Percentiles rank a stretch among this genome's conserved stretches.
These are phyloP conservation scores for Typhlomys cinereus DNA, from an alignment of 2,113 vertebrate species.

Conservation along the genomic window DNA sequence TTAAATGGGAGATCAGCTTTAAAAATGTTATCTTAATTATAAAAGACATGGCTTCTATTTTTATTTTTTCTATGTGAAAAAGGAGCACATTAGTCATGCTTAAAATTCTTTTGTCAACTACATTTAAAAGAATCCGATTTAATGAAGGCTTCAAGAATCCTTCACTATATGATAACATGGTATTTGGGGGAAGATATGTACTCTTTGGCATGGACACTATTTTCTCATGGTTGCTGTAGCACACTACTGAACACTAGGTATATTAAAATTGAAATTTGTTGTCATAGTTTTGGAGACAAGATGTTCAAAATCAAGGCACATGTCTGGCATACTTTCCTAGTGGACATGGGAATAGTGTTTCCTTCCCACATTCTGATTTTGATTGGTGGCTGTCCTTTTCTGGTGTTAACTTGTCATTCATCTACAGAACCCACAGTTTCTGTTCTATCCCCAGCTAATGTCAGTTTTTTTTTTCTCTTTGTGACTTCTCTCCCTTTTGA, in stretches of 20 bases:
- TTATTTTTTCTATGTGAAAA: neutral
- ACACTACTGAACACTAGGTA: neutral
- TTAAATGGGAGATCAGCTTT: neutral
- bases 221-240: neutral
- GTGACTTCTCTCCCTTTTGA: neutral
- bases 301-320: neutral
- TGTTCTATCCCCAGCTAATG: neutral
- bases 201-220: neutral
- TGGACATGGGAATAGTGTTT: neutral
- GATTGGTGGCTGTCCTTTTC: neutral
- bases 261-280: neutral
- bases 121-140: conserved; percentile 25
- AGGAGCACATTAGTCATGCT: neutral
- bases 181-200: neutral
- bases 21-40: neutral
- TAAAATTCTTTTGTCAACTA: neutral
- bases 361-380: neutral
- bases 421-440: neutral
- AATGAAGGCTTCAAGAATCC: neutral
- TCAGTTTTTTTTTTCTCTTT: neutral
- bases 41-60: neutral
- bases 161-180: neutral
- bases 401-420: neutral
- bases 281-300: neutral
- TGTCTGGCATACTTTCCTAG: neutral